Conservation (phyloP, 2,113 vertebrate genomes). For the human region GRCh38 chr12:69092001-69092500, state of each 20-base stretch:
- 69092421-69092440: not conserved
- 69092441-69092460: not conserved
- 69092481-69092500: not conserved
- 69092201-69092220: not conserved
- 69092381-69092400: not conserved
- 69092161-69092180: not conserved
- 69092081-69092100: not conserved
- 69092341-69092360: not conserved
- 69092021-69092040: not conserved
- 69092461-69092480: not conserved
- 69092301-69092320: not conserved
- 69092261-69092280: not conserved
- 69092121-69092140: slow-evolving; percentile 28
- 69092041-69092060: not conserved
- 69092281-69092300: not conserved
- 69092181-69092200: not conserved
- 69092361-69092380: not conserved
- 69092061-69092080: not conserved
- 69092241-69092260: not conserved
- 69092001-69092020: not conserved
- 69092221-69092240: not conserved
- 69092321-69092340: not conserved
- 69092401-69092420: slow-evolving; percentile 33
- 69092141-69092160: not conserved
- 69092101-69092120: not conserved